Base-by-base conservation (phyloP, 2,888 invertebrate species). In the Drosophila dives region DNA sequence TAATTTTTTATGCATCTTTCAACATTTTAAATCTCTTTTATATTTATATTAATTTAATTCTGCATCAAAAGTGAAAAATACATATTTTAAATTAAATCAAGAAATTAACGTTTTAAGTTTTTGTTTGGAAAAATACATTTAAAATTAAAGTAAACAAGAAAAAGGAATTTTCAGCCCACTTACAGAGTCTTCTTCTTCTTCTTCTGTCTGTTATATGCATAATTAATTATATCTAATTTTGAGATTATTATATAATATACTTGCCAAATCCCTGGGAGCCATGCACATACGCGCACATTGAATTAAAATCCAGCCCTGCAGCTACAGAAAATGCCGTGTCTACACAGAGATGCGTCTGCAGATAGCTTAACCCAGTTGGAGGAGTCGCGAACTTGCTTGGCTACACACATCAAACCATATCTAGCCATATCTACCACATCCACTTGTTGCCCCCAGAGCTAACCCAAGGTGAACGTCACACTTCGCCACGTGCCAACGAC, bases 371-470 rank as follows among this genome's bases (percentile, higher is more conserved):
- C 65, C 60, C 58, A 64, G 49, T 54, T 29, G 20, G 38, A 64
- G 51, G 45, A 62, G 50, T 64, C 50, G 61, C 53, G 59, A 58
- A 66, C 66, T 74, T 70, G 79, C 58, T 38, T 45, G 17, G 33
- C 66, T 33, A 36, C 20, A 40, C 48, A 36, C n/a, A 50, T 15
- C 38, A 38, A 59, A 34, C 42, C 78, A 40, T 42, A 42, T 45
- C 45, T 23, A 45, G 8, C 45, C 45, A 23, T 45, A 45, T 45
- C 23, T 45, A 45, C 45, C 45, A 45, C 23, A 45, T 58, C 68
- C 77, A 84, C 83, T 85, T 84, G 88, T 83, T 83, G 88, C 55
- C 63, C 48, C 64, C 38, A 68, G 32, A 36, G 33, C 34, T 36
- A 26, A 54, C 26, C 64, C 65, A 45, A 63, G 42, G 42, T 65